Conservation (phyloP, 1,140 invertebrate genomes). For the Whitmania pigra region DNA sequence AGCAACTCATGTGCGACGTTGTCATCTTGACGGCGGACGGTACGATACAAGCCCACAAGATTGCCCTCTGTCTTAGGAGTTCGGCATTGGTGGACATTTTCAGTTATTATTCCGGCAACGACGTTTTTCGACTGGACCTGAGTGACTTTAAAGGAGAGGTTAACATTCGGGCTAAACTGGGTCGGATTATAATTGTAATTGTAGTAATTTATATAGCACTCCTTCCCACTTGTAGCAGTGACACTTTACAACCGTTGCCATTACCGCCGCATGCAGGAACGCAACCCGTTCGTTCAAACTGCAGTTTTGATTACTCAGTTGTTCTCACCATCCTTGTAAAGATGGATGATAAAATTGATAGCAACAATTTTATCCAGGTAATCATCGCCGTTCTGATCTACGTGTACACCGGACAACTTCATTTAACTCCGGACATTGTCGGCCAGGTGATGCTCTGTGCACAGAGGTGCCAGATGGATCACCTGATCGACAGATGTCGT, state of each 20-base stretch:
- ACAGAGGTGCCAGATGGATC: not conserved
- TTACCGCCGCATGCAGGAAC: no score
- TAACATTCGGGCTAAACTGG: no score
- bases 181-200: no score
- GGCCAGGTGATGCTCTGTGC: constrained; percentile 3
- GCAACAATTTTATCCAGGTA: not conserved
- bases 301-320: no score
- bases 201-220: no score
- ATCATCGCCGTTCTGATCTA: not conserved
- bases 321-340: no score
- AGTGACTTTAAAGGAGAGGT: not conserved
- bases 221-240: no score
- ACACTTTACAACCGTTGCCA: no score
- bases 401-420: not conserved
- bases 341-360: no score
- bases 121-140: not conserved
- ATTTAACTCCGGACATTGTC: not conserved
- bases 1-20: not conserved
- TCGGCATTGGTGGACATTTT: not conserved
- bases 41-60: not conserved
- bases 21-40: not conserved
- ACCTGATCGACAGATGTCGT: not conserved
- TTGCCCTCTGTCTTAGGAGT: not conserved
- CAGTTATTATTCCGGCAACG: not conserved
- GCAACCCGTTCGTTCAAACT: no score